phyloP scores from a whole-genome alignment of 2,113 vertebrate species.

The Polypterus bichir region DNA sequence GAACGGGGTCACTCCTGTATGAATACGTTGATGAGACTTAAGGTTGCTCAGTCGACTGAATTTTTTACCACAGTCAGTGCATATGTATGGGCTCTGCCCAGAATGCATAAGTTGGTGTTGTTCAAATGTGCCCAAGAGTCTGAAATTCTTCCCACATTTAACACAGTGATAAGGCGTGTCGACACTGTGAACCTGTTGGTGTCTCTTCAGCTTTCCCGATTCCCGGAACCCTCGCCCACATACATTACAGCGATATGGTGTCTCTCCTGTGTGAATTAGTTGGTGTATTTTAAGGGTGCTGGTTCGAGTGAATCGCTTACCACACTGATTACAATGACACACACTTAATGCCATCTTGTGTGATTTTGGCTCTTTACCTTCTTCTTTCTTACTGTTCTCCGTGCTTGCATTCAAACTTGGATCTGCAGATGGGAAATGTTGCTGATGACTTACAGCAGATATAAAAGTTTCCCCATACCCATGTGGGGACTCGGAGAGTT shows the following conservation, averaged over 20 bases:
- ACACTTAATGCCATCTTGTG: not conserved
- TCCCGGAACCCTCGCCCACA: not conserved
- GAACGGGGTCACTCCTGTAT: constrained; percentile 10
- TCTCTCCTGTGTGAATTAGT: not conserved
- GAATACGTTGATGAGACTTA: constrained; percentile 1
- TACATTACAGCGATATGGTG: not conserved
- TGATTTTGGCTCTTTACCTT: not conserved
- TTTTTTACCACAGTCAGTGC: constrained; percentile 1
- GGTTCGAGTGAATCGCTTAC: not conserved
- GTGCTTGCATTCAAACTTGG: too few species aligned
- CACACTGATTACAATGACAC: not conserved
- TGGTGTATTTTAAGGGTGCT: not conserved
- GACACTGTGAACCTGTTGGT: constrained; percentile 18
- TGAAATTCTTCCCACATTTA: constrained; percentile 1
- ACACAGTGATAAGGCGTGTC: not conserved
- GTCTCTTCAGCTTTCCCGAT: not conserved
- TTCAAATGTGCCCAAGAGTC: not conserved
- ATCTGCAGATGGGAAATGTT: too few species aligned
- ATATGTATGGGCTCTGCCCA: not conserved
- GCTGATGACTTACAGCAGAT: too few species aligned
- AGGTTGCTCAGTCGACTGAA: constrained; percentile 1
- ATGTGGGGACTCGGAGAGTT: constrained; percentile 7
- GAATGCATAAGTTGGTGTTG: constrained; percentile 1
- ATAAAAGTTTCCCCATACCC: too few species aligned
- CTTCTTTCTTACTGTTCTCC: not conserved